Evolutionary conservation across 2,888 invertebrate genomes (phyloP), one percentile per base, ranked within the genome.

Genomic region (Leptinotarsa juncta): DNA sequence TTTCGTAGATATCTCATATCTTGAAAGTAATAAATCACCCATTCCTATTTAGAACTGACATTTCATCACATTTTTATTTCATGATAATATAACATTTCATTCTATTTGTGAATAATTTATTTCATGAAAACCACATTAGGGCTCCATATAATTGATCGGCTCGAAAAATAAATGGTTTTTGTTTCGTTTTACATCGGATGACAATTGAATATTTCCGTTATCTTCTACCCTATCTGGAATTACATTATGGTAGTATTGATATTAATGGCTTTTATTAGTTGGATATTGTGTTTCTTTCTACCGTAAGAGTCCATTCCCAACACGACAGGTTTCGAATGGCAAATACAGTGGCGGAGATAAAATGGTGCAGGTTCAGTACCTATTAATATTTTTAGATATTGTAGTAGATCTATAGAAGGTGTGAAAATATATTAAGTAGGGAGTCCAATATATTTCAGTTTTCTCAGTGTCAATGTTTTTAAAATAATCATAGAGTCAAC

Each of bases 261-360:
- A 76, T 77, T 74, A 79, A 79, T 79, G 79, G 74, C 69, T 77
- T 79, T 76, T 77, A 79, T 79, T 77, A 77, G 78, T 72, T n/a
- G 66, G 71, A 75, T 79, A 79, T 79, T 73, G 74, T 74, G 70
- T 79, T 79, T 73, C 77, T 72, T 74, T 78, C 68, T 74, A 26
- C 65, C 67, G 65, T 71, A 32, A 70, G 71, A 75, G 75, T 49
- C 71, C 73, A 77, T 75, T 75, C 65, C 42, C 49, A 69, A 71
- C 78, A 78, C 78, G 78, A 76, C 66, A 73, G 71, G 65, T 71
- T 74, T 62, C 65, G 71, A 65, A 71, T 70, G 68, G 51, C 67
- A 67, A 65, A 42, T 48, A 53, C 70, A 67, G 66, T 67, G 74
- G 69, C 53, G 57, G 18, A 10, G 32, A 5, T 32, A 2, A 18